A percentile compares a stretch with the other conserved stretches of the same genome.
These are phyloP conservation scores for Campoplex capitator DNA, from an alignment of 2,888 invertebrate species.

Conservation along the genomic window DNA sequence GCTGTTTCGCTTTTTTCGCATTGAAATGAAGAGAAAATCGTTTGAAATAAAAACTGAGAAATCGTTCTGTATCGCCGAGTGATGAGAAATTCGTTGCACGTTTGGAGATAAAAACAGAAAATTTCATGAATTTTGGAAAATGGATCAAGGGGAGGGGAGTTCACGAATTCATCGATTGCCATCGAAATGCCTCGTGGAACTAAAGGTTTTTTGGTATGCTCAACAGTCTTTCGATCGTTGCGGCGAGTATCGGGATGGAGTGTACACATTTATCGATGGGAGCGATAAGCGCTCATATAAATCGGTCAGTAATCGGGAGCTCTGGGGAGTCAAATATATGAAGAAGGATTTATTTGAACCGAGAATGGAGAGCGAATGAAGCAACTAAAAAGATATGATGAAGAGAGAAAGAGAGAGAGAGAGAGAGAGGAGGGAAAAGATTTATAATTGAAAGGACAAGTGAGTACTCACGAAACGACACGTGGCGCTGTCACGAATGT, in stretches of 20 bases:
- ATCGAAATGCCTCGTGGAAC: neutral
- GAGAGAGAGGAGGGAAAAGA: neutral
- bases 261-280: conserved; percentile 39
- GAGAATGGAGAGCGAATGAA: neutral
- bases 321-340: neutral
- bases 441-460: conserved; percentile 2
- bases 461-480: conserved; percentile 18
- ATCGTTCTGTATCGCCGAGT: neutral
- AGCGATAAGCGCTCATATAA: conserved; percentile 37
- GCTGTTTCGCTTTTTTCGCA: too few relatives aligned
- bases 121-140: neutral
- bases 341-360: neutral
- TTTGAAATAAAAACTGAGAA: too few relatives aligned
- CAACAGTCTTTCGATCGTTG: neutral
- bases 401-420: neutral
- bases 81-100: too few relatives aligned
- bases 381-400: conserved; percentile 4
- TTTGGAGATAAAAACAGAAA: neutral
- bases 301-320: neutral
- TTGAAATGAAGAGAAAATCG: too few relatives aligned
- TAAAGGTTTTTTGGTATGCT: neutral
- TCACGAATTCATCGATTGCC: neutral
- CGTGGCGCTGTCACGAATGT: neutral
- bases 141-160: neutral
- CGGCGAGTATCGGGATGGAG: conserved; percentile 9